Evolutionary conservation across 2,888 invertebrate genomes (phyloP).

Genomic region (Carterocephalus palaemon): DNA sequence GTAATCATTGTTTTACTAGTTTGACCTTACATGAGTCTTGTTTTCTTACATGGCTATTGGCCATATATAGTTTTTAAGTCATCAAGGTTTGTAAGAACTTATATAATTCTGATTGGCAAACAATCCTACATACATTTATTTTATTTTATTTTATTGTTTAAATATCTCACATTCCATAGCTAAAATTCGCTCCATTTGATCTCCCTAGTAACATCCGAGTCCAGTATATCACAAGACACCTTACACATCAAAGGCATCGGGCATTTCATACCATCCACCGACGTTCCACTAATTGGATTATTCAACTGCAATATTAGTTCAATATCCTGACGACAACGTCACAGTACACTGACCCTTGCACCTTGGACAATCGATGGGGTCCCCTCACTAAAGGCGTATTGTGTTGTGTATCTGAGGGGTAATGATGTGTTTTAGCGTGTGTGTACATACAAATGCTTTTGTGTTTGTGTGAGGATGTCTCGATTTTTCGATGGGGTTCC

Average conservation of each 20-base stretch:
- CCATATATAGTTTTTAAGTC: too few species aligned
- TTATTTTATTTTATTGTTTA: not conserved
- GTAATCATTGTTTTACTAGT: too few species aligned
- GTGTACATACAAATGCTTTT: conserved; percentile 4
- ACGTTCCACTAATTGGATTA: conserved; percentile 64
- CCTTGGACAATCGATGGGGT: conserved; percentile 51
- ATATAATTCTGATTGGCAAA: too few species aligned
- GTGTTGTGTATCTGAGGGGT: conserved; percentile 35
- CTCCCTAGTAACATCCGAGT: conserved; percentile 6
- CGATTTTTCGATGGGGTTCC: conserved; percentile 2
- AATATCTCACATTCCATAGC: conserved; percentile 11
- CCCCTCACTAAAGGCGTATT: conserved; percentile 38
- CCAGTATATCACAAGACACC: conserved; percentile 19
- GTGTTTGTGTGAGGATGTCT: not conserved
- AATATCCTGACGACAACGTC: conserved; percentile 55
- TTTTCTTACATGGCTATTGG: too few species aligned
- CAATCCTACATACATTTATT: too few species aligned
- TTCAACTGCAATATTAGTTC: conserved; percentile 63
- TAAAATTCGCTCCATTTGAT: conserved; percentile 15
- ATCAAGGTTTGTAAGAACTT: too few species aligned
- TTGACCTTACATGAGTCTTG: too few species aligned
- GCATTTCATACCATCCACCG: conserved; percentile 41
- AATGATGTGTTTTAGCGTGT: conserved; percentile 9
- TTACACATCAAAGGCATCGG: conserved; percentile 51
- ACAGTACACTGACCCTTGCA: conserved; percentile 63